Base-by-base conservation (phyloP, 2,888 invertebrate species). In the Chloroclysta siterata region DNA sequence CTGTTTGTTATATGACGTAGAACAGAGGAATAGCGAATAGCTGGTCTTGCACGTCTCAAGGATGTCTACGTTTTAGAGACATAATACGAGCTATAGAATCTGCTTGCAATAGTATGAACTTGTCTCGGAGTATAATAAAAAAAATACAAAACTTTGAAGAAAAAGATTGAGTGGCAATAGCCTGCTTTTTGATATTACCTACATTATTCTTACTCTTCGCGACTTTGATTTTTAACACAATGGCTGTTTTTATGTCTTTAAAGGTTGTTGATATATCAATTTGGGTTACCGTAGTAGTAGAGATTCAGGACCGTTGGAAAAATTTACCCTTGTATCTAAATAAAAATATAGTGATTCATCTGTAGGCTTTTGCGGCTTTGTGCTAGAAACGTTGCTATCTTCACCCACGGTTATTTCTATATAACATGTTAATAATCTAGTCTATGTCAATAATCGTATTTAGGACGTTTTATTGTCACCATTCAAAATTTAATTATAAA, bases 261-360 rank as follows among this genome's bases (percentile, higher is more conserved):
- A 33, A 0, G 33, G 3, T 5, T 8, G 33, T 33, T 5, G 33
- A 33, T 33, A 33, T 33, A 33, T 33, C 3, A 33, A 33, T 72
- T 72, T 65, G 47, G 68, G 70, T 66, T 57, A 6, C 33, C 33
- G 1, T 33, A 5, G 3, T 36, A n/a, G 29, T 48, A n/a, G 53
- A 58, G 65, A 66, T 66, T 68, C 57, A 54, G 44, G 71, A 64
- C 68, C 70, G 50, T 63, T 17, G 54, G 58, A 17, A 60, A 28
- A n/a, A 58, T 53, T 68, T 55, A 33, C n/a, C 58, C 47, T 10
- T 14, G 58, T 41, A 61, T 61, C 61, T 60, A 56, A 50, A 55
- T 57, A 17, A 48, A 54, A 59, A 68, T 68, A 53, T 60, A 48
- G 58, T 47, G 42, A 51, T 17, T 51, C 58, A 65, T 59, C 66